phyloP scores from a whole-genome alignment of 2,888 invertebrate genomes.

The Seladonia tumulorum region DNA sequence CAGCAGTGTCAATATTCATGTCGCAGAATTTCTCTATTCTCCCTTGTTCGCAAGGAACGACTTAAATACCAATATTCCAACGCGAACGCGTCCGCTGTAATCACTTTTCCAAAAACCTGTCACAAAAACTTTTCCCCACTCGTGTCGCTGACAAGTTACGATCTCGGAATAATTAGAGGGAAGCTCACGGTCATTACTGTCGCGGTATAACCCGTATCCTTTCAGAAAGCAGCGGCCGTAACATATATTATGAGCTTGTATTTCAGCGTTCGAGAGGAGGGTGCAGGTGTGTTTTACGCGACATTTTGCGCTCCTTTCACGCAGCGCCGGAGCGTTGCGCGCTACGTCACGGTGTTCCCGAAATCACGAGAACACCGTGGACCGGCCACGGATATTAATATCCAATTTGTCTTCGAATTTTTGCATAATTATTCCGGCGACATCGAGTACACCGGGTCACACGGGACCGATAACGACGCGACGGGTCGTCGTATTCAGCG shows the following conservation, averaged over 20 bases:
- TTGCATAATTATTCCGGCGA: slow-evolving; percentile 1
- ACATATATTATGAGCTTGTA: not conserved
- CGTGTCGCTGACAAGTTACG: not conserved
- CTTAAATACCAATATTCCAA: not conserved
- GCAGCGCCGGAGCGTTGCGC: not conserved
- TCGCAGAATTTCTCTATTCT: not conserved
- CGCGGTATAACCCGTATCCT: not conserved
- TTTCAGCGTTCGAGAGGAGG: not conserved
- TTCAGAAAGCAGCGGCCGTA: not conserved
- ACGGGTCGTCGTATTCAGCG: not conserved
- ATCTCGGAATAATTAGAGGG: not conserved
- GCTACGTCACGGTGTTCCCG: not conserved
- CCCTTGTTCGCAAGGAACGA: not conserved
- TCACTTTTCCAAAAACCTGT: not conserved
- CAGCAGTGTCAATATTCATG: not conserved
- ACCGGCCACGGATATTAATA: slow-evolving; percentile 27
- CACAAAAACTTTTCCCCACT: not conserved
- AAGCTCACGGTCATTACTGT: not conserved
- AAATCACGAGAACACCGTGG: not conserved
- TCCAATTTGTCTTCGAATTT: slow-evolving; percentile 8
- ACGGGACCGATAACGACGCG: slow-evolving; percentile 54
- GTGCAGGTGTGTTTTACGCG: not conserved
- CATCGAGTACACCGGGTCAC: slow-evolving; percentile 2
- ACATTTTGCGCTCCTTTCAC: not conserved
- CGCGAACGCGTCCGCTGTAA: not conserved